Percentiles rank a stretch among this genome's conserved stretches.
Conservation (phyloP, 2,113 vertebrate genomes). For the Aegithalos caudatus region DNA sequence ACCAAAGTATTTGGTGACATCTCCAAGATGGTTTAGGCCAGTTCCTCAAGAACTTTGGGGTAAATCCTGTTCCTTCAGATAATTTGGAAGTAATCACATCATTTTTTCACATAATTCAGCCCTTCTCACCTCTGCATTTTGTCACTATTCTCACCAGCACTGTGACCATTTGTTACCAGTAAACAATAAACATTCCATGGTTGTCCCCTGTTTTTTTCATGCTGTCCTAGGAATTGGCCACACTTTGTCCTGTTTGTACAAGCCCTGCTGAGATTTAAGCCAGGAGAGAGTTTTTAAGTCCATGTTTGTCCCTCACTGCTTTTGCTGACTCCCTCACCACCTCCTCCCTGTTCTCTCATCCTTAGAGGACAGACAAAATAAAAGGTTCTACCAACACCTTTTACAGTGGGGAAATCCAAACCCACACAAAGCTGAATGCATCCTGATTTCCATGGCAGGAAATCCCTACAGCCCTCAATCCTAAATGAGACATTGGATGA, state of each 20-base stretch:
- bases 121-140: neutral
- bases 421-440: neutral
- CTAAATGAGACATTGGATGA: fast-evolving
- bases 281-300: neutral
- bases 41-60: neutral
- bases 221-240: neutral
- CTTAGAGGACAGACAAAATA: neutral
- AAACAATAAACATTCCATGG: neutral
- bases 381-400: neutral
- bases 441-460: neutral
- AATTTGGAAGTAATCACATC: neutral
- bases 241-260: neutral
- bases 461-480: neutral
- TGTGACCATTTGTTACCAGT: neutral
- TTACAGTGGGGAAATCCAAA: neutral
- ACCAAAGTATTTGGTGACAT: neutral
- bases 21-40: neutral
- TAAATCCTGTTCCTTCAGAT: neutral
- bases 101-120: neutral
- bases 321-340: neutral
- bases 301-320: neutral
- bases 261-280: neutral
- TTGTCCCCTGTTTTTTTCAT: neutral
- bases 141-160: neutral
- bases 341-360: neutral